phyloP scores from a whole-genome alignment of 2,888 invertebrate genomes.

The Drosophila nigritarsus region DNA sequence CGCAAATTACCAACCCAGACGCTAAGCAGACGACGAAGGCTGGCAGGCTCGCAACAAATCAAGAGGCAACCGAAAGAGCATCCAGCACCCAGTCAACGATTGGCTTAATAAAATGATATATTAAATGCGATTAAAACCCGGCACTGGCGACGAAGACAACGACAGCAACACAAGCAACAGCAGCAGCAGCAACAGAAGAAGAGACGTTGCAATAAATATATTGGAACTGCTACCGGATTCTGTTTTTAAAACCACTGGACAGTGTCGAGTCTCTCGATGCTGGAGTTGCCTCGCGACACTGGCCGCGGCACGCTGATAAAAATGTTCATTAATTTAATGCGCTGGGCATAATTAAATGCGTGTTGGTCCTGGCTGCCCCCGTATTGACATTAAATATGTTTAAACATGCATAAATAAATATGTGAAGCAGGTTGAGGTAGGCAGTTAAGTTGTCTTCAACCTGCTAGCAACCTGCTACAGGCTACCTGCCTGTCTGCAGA shows the following conservation, averaged over 20 bases:
- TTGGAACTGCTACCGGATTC: conserved; percentile 67
- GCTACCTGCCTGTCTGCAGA: not conserved
- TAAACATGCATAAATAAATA: conserved; percentile 80
- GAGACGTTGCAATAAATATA: conserved; percentile 71
- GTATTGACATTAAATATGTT: conserved; percentile 80
- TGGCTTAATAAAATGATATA: conserved; percentile 80
- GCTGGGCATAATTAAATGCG: conserved; percentile 77
- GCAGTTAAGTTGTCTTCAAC: conserved; percentile 13
- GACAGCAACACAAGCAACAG: conserved; percentile 18
- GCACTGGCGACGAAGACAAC: conserved; percentile 46
- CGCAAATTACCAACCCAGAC: conserved; percentile 71
- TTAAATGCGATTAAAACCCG: conserved; percentile 77
- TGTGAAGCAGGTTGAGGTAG: conserved; percentile 11
- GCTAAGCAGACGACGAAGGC: conserved; percentile 37
- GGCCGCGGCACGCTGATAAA: conserved; percentile 53
- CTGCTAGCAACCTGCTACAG: conserved; percentile 1
- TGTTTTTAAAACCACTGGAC: conserved; percentile 16
- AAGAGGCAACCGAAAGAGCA: conserved; percentile 1
- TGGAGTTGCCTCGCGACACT: conserved; percentile 2
- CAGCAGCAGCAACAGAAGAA: conserved; percentile 20
- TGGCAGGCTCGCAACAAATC: not conserved
- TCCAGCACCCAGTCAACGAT: conserved; percentile 42
- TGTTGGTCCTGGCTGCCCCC: conserved; percentile 70
- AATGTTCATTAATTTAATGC: conserved; percentile 80
- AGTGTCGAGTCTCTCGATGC: conserved; percentile 14